phyloP scores from a whole-genome alignment of 2,797 vertebrate species.

The Cryptoprocta ferox region DNA sequence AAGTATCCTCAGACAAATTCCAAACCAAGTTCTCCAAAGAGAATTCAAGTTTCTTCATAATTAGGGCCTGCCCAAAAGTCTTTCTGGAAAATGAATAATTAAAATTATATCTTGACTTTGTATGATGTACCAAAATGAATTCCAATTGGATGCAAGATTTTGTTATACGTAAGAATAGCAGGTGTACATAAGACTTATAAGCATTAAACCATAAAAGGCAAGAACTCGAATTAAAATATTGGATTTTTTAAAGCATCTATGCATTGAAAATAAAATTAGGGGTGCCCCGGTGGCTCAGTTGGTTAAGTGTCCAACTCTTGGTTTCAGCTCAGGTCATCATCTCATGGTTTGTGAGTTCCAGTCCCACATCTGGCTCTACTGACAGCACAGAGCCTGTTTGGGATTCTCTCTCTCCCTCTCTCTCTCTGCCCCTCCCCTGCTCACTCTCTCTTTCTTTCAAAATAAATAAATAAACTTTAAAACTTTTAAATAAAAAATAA shows the following conservation, averaged over 20 bases:
- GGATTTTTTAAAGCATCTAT: neutral
- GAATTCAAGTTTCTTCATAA: neutral
- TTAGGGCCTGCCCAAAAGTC: neutral
- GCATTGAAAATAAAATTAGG: neutral
- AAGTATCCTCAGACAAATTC: neutral
- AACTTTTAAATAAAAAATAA: too few species aligned
- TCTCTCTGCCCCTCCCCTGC: too few species aligned
- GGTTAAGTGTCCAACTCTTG: too few species aligned
- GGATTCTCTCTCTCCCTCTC: too few species aligned
- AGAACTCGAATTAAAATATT: neutral
- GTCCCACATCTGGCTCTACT: too few species aligned
- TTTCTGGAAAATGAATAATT: conserved; percentile 13
- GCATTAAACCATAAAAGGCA: neutral
- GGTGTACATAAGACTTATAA: neutral
- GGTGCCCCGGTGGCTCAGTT: too few species aligned
- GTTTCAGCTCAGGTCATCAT: too few species aligned
- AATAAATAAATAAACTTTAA: too few species aligned
- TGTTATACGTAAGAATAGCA: neutral
- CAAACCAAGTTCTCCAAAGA: conserved; percentile 38
- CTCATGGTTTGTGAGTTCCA: too few species aligned
- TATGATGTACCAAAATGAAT: neutral
- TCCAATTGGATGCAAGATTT: conserved; percentile 21
- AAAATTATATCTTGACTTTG: neutral
- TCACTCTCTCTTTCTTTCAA: too few species aligned
- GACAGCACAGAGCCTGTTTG: too few species aligned